Percentiles rank a stretch among this genome's conserved stretches.
These are phyloP conservation scores for Callorhinus ursinus DNA, from an alignment of 2,113 vertebrate genomes.

Conservation along the genomic window DNA sequence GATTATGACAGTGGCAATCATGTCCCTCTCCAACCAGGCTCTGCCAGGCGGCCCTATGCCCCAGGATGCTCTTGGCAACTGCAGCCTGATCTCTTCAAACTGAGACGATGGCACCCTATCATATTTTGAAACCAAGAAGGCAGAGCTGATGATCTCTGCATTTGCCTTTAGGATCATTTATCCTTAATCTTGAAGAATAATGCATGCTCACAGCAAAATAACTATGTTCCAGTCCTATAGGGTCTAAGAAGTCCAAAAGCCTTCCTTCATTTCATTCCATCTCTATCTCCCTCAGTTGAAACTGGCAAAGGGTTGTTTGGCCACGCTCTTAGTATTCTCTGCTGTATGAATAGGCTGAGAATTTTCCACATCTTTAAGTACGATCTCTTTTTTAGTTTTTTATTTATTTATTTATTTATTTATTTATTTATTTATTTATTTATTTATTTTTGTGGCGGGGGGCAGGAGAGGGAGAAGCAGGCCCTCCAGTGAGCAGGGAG, in stretches of 20 bases:
- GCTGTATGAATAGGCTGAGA: neutral
- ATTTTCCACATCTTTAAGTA: neutral
- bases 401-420: neutral
- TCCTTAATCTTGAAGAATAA: neutral
- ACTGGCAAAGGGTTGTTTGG: neutral
- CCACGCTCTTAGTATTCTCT: neutral
- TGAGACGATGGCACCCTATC: neutral
- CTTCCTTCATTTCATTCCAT: neutral
- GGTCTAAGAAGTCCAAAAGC: neutral
- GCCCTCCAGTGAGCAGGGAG: no score
- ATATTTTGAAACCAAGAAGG: neutral
- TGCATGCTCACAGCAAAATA: neutral
- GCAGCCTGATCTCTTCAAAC: neutral
- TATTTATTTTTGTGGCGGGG: neutral
- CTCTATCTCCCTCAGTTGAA: neutral
- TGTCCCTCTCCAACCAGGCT: neutral
- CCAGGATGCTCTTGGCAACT: neutral
- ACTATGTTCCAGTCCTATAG: neutral
- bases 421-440: neutral
- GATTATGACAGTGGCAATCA: neutral
- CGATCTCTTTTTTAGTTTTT: neutral
- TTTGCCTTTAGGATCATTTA: neutral
- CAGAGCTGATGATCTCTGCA: neutral
- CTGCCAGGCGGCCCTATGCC: neutral
- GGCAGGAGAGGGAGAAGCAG: neutral